Percentiles rank a stretch among this genome's conserved stretches.
phyloP scores from a whole-genome alignment of 2,888 invertebrate species.

The Galerucella pusilla region DNA sequence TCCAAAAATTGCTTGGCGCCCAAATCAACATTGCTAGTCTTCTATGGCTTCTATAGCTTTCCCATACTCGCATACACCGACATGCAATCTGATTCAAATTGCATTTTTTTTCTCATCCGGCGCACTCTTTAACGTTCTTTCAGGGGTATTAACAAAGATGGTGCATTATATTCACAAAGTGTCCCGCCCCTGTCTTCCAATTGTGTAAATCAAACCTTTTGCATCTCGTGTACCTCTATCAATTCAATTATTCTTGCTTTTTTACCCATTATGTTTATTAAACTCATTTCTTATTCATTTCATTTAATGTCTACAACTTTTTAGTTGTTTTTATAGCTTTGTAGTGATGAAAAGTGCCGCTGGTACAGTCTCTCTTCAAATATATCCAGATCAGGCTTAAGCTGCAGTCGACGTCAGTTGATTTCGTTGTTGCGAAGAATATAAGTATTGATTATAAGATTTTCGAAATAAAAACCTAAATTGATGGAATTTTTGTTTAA shows the following conservation, averaged over 20 bases:
- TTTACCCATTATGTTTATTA: conserved; percentile 27
- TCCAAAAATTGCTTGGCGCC: no score
- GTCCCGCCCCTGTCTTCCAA: conserved; percentile 19
- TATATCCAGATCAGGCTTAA: neutral
- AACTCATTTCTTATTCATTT: conserved; percentile 36
- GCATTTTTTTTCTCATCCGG: neutral
- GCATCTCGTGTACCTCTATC: conserved; percentile 16
- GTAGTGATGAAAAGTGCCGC: conserved; percentile 35
- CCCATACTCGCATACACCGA: neutral
- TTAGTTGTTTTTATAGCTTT: conserved; percentile 36
- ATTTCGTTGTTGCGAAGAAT: no score
- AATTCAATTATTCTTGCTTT: conserved; percentile 26
- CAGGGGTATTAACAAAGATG: neutral
- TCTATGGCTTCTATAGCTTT: no score
- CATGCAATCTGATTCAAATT: neutral
- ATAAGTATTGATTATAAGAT: no score
- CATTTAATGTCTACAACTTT: conserved; percentile 33
- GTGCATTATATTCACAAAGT: neutral
- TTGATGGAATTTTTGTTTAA: no score
- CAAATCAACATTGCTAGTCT: no score
- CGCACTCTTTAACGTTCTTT: neutral
- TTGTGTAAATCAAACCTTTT: conserved; percentile 23
- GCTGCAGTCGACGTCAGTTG: neutral
- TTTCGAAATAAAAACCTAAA: no score
- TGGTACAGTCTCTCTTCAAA: conserved; percentile 12